These are phyloP conservation scores for Agrilus biguttatus DNA, from an alignment of 2,888 invertebrate genomes.

Conservation along the genomic window DNA sequence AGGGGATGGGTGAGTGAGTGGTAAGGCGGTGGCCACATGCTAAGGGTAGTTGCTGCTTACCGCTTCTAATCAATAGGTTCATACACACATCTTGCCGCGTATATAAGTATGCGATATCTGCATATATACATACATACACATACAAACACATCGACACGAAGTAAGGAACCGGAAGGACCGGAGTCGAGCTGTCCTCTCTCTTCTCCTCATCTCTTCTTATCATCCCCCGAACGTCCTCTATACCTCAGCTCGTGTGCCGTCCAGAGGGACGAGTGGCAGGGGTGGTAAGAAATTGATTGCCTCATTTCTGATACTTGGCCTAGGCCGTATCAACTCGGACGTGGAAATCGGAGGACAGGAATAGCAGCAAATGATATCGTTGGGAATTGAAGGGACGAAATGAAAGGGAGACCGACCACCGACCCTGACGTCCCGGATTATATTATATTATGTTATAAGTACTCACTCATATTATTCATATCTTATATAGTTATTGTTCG, in stretches of 20 bases:
- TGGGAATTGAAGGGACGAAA: too few species aligned
- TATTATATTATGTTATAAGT: too few species aligned
- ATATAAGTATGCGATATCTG: conserved; percentile 20
- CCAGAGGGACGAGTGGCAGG: too few species aligned
- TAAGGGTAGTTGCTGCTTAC: conserved; percentile 18
- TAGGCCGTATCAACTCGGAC: too few species aligned
- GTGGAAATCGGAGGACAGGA: too few species aligned
- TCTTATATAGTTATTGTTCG: too few species aligned
- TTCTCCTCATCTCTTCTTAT: background rate
- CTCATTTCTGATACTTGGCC: too few species aligned
- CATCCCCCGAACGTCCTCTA: background rate
- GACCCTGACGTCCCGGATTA: too few species aligned
- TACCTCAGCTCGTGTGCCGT: background rate
- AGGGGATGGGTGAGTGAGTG: conserved; percentile 6
- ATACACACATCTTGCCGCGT: conserved; percentile 17
- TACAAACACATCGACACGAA: conserved; percentile 20
- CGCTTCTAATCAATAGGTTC: conserved; percentile 28
- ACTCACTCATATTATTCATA: too few species aligned
- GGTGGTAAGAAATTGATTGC: too few species aligned
- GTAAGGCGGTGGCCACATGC: conserved; percentile 17
- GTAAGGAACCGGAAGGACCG: conserved; percentile 22
- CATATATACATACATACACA: conserved; percentile 26
- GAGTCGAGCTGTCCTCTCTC: conserved; percentile 6
- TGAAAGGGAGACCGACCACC: too few species aligned
- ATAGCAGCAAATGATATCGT: too few species aligned